Base-by-base conservation (phyloP, 1,140 invertebrate species). In the Drosophila sucinea region DNA sequence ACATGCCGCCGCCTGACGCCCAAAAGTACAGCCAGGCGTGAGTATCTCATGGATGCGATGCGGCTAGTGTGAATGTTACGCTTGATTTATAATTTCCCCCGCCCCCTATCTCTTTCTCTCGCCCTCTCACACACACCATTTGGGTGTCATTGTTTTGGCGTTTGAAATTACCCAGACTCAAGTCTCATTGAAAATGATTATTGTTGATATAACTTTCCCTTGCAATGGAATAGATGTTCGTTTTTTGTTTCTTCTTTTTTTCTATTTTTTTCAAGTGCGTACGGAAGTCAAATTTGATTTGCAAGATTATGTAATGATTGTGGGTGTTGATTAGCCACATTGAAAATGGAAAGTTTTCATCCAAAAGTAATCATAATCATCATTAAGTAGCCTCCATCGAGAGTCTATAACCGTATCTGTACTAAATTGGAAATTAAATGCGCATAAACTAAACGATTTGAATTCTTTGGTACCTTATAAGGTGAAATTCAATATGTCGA, bases 91-190 rank as follows among this genome's bases (percentile, higher is more conserved):
- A 51, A 51, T 51, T 51, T 10, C 25, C 23, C 1, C 33, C 27
- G 29, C 11, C 41, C 35, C 67, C 3, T 3, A 2, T 25, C 25
- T 29, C 11, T 32, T 30, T 62, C 35, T 55, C 23, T 27, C n/a
- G n/a, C n/a, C n/a, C 25, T 10, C 33, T 33, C 11, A 27, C 44
- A 10, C 27, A 40, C 35, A 58, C 76, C 72, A 72, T 83, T 83
- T 83, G 69, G 83, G 72, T 84, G 81, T 84, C 81, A 83, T 83
- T 83, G 81, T 84, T 83, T 84, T 58, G 81, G 67, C 63, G 77
- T 80, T 77, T 80, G 81, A 72, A 83, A 83, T 83, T 83, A 83
- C 81, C 75, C 71, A 67, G 73, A 57, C 58, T 70, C 60, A 68
- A 61, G 44, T 60, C 67, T 69, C 76, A 74, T 73, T 77, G 73